These are phyloP conservation scores for Xenopus laevis DNA, from an alignment of 2,113 vertebrate species.

Conservation along the genomic window DNA sequence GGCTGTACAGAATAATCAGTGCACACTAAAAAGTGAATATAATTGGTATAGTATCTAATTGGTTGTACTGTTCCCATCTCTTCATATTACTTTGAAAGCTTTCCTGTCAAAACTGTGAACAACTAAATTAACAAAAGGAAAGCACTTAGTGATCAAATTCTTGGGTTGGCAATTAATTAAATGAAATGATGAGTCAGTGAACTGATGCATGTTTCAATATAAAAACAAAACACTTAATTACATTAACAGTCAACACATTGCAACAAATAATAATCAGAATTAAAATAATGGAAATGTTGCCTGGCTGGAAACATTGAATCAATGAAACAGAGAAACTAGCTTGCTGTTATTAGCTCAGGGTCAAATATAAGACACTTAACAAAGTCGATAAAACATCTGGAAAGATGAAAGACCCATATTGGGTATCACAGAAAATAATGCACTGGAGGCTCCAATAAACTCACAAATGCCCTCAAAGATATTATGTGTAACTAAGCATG, in stretches of 20 bases:
- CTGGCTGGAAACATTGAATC: slow-evolving; percentile 51
- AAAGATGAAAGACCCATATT: slow-evolving; percentile 52
- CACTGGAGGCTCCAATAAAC: slow-evolving; percentile 49
- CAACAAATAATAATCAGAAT: slow-evolving; percentile 57
- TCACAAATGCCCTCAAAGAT: slow-evolving; percentile 38
- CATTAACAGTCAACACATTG: slow-evolving; percentile 59
- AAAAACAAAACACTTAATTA: slow-evolving; percentile 64
- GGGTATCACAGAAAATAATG: slow-evolving; percentile 49
- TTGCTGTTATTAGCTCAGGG: slow-evolving; percentile 52
- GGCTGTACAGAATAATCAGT: neutral
- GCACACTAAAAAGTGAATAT: slow-evolving; percentile 9
- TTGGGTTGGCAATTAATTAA: slow-evolving; percentile 63
- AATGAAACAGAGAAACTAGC: slow-evolving; percentile 39
- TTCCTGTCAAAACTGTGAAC: slow-evolving; percentile 60
- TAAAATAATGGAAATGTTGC: slow-evolving; percentile 51
- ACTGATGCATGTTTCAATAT: slow-evolving; percentile 54
- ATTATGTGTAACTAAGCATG: neutral
- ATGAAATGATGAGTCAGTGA: slow-evolving; percentile 56
- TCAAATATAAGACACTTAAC: slow-evolving; percentile 55
- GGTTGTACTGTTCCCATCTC: slow-evolving; percentile 44
- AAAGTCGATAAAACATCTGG: slow-evolving; percentile 59
- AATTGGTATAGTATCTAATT: slow-evolving; percentile 47
- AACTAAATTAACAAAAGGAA: slow-evolving; percentile 62
- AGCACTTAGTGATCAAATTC: slow-evolving; percentile 59
- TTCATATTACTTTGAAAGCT: slow-evolving; percentile 58